Base-by-base conservation (phyloP, 2,888 invertebrate genomes). In the Apamea anceps region DNA sequence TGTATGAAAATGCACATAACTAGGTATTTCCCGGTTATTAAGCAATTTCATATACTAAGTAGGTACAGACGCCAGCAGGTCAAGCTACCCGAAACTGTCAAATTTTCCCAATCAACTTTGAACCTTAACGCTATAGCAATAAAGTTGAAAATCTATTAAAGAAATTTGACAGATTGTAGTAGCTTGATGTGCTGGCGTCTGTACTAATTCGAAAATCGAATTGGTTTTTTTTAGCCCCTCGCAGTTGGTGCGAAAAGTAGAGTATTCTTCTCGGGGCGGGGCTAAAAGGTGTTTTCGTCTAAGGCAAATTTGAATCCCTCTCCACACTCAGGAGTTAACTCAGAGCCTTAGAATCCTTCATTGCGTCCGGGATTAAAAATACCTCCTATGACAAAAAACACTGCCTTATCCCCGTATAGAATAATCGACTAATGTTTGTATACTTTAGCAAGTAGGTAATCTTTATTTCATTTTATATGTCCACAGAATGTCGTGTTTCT, bases 401-500 rank as follows among this genome's bases (percentile, higher is more conserved):
- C 48, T 51, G 15, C 7, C 48, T 51, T 25, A 28, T 32, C 48
- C 21, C 70, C 13, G 13, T 32, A 25, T 8, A 51, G 15, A 71
- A 25, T 32, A 54, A 51, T 71, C 25, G 51, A 25, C 8, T 15
- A 32, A 37, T 66, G 13, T 21, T 25, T 37, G 8, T 32, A 13
- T 48, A 28, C 21, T 68, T 3, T 45, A 68, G 3, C 12, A 48
- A 28, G 4, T 48, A 48, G 15, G 13, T 42, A 72, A 72, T 42
- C 5, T 15, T 71, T 25, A 32, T 78, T 57, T 60, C 0, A 42
- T 80, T 60, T 57, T 28, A 25, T 62, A 13, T 80, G 62, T 85
- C 48, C 54, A 68, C 80, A 81, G 80, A 57, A 63, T 68, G 85
- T 0, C 28, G 37, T 81, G 80, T 48, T 81, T 68, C 28, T 0